phyloP scores from a whole-genome alignment of 2,888 invertebrate genomes.

The Athalia circularis region DNA sequence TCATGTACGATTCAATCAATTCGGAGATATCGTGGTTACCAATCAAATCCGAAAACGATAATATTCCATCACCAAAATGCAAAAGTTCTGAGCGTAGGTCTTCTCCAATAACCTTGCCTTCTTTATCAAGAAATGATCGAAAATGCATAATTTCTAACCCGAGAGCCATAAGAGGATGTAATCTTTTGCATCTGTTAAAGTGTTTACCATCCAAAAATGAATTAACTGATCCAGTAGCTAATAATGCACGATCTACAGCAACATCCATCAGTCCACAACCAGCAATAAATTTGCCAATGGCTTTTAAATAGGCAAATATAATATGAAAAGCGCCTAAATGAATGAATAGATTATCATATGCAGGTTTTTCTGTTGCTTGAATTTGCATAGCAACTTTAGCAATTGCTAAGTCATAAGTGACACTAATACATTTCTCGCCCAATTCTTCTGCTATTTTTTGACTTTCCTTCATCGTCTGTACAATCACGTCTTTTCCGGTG shows the following conservation, averaged over 20 bases:
- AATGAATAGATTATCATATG: constrained; percentile 57
- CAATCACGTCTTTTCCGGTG: constrained; percentile 58
- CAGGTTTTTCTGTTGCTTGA: constrained; percentile 53
- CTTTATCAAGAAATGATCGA: constrained; percentile 24
- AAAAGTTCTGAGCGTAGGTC: background rate
- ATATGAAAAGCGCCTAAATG: constrained; percentile 61
- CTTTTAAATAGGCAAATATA: constrained; percentile 65
- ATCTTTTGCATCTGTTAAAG: constrained; percentile 51
- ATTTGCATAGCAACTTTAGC: constrained; percentile 59
- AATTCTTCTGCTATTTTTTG: constrained; percentile 56
- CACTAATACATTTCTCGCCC: constrained; percentile 54
- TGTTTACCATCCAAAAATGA: constrained; percentile 51
- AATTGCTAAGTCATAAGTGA: constrained; percentile 61
- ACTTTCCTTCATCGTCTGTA: constrained; percentile 57
- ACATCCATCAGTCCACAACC: constrained; percentile 54
- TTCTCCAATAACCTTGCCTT: constrained; percentile 1
- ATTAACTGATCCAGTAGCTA: constrained; percentile 59
- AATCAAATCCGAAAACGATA: background rate
- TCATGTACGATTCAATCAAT: constrained; percentile 38
- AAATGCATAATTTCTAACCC: constrained; percentile 58
- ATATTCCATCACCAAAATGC: background rate
- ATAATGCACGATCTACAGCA: constrained; percentile 54
- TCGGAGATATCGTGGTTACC: constrained; percentile 2
- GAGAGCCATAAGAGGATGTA: constrained; percentile 52
- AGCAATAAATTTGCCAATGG: constrained; percentile 61